Evolutionary conservation across 1,140 invertebrate species (phyloP), one percentile per base, ranked within the genome.

Genomic region (Atta texana): DNA sequence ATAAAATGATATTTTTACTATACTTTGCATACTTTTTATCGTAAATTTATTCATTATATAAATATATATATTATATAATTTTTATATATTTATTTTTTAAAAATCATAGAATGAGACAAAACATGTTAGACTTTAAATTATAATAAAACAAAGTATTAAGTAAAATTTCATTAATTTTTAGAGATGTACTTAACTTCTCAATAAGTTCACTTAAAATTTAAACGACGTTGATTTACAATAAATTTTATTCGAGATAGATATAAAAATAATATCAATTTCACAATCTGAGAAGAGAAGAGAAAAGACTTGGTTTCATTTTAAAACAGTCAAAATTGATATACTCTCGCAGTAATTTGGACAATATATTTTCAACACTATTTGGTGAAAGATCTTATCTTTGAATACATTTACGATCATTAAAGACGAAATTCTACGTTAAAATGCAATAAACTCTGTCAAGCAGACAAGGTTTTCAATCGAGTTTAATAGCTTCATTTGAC

Each of bases 341-440:
- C 1, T 63, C 14, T 28, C 24, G 12, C 21, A 10, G 14, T 18
- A 71, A 81, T 81, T 81, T 81, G 8, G 49, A 16, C 39, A n/a
- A 75, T 74, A 31, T 84, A 68, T 51, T 80, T 75, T 75, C 68
- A 61, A 55, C 51, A 34, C n/a, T 44, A 24, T 57, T 49, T 31
- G 5, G 69, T 75, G 39, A 84, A 74, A 75, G 69, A 63, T 12
- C 24, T 75, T 59, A 61, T 74, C 55, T 72, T 10, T 12, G 53
- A 61, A 82, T 82, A 82, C 1, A 59, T 75, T 75, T 49, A 84
- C 80, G 69, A 61, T 74, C 69, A 34, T 84, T 84, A 61, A 82
- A 82, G 53, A 39, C 24, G n/a, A 18, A 24, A 74, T 82, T 74
- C 39, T 24, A 28, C n/a, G 55, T 84, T 75, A 75, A 75, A 49